These are phyloP conservation scores for Echeneis naucrates DNA, from an alignment of 2,797 vertebrate genomes.

Conservation along the genomic window DNA sequence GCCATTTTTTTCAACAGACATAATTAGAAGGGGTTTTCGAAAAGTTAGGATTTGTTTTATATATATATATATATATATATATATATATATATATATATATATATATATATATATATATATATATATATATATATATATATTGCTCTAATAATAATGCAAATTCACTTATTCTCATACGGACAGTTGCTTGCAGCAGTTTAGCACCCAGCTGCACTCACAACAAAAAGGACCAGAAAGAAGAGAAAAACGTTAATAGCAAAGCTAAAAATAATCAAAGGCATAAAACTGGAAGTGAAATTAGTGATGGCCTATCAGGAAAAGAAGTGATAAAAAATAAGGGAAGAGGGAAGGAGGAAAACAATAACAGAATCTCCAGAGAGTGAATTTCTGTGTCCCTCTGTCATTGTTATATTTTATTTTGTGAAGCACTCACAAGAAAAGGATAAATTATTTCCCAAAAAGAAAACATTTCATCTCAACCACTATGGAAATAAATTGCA, in stretches of 20 bases:
- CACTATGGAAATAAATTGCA: neutral
- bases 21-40: neutral
- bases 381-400: neutral
- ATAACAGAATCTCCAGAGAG: neutral
- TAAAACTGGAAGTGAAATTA: neutral
- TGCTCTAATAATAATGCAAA: too few species aligned
- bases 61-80: too few species aligned
- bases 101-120: too few species aligned
- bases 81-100: too few species aligned
- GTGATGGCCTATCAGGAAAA: neutral
- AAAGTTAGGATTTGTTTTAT: neutral
- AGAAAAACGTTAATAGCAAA: neutral
- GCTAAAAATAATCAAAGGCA: neutral
- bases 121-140: too few species aligned
- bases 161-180: neutral
- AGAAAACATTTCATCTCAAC: neutral
- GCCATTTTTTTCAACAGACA: neutral
- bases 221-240: too few species aligned
- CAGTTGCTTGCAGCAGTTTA: neutral
- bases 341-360: neutral
- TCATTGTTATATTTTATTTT: neutral
- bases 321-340: neutral
- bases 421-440: neutral
- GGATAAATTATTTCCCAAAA: neutral
- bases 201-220: neutral